These are phyloP conservation scores for Hiodon tergisus DNA, from an alignment of 2,113 vertebrate species.

Conservation along the genomic window DNA sequence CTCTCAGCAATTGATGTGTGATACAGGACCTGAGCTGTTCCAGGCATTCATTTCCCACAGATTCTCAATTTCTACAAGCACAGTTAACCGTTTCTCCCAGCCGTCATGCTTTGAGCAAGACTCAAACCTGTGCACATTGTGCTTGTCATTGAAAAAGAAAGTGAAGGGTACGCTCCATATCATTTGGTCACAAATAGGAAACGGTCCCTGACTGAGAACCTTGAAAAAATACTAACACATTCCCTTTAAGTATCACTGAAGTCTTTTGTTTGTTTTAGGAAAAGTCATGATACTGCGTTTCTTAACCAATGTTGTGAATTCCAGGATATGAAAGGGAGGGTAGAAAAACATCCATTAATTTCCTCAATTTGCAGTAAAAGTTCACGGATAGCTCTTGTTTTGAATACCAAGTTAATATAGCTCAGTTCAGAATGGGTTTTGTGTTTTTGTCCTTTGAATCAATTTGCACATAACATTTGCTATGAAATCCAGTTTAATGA, in stretches of 20 bases:
- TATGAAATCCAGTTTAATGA: no score
- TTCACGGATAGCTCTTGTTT: not conserved
- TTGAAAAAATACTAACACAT: not conserved
- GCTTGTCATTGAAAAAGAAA: not conserved
- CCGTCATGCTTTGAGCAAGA: not conserved
- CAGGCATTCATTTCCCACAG: slow-evolving; percentile 9
- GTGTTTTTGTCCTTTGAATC: not conserved
- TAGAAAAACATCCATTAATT: no score
- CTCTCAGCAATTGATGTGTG: slow-evolving; percentile 1
- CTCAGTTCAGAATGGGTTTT: not conserved
- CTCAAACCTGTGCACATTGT: not conserved
- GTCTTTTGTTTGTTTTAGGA: not conserved
- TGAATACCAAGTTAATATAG: not conserved
- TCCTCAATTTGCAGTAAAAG: not conserved
- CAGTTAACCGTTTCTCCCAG: not conserved
- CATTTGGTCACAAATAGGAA: not conserved
- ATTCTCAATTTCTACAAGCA: not conserved
- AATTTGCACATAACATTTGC: not conserved
- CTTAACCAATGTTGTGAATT: no score
- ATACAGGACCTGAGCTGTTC: not conserved
- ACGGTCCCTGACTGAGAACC: not conserved
- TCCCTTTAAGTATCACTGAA: not conserved
- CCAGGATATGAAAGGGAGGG: no score
- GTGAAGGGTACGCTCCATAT: not conserved
- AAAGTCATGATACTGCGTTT: no score